These are phyloP conservation scores for Argyra leucocephala DNA, from an alignment of 2,888 invertebrate genomes.

Conservation along the genomic window DNA sequence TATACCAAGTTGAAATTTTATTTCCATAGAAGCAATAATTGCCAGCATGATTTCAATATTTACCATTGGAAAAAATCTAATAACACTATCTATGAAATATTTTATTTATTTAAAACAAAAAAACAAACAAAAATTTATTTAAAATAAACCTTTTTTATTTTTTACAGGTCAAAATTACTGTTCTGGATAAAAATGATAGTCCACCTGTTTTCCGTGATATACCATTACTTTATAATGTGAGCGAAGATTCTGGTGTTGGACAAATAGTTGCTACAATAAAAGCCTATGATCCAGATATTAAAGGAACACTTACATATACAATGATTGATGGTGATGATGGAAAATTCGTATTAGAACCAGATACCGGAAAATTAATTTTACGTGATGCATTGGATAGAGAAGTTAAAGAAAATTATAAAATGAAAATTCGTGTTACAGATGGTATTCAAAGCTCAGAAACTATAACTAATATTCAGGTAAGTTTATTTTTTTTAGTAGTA, in stretches of 20 bases:
- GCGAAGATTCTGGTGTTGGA: constrained; percentile 77
- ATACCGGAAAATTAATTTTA: constrained; percentile 62
- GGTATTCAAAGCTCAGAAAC: constrained; percentile 78
- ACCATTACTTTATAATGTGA: constrained; percentile 63
- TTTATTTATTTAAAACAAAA: no score
- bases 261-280: constrained; percentile 65
- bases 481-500: no score
- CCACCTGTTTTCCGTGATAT: constrained; percentile 79
- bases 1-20: no score
- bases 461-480: constrained; percentile 66
- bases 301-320: constrained; percentile 66
- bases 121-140: constrained; percentile 18
- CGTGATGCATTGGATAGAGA: constrained; percentile 77
- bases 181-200: constrained; percentile 88
- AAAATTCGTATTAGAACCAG: constrained; percentile 63
- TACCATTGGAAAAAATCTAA: no score
- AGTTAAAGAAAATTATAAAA: constrained; percentile 63
- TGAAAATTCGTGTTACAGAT: constrained; percentile 77
- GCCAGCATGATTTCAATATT: no score
- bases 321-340: constrained; percentile 56
- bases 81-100: no score
- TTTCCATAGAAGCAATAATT: no score
- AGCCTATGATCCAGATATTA: constrained; percentile 78
- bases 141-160: constrained; percentile 29
- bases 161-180: constrained; percentile 72